A percentile compares a stretch with the other conserved stretches of the same genome.
These are phyloP conservation scores for Callorhinus ursinus DNA, from an alignment of 2,113 vertebrate genomes.

Conservation along the genomic window DNA sequence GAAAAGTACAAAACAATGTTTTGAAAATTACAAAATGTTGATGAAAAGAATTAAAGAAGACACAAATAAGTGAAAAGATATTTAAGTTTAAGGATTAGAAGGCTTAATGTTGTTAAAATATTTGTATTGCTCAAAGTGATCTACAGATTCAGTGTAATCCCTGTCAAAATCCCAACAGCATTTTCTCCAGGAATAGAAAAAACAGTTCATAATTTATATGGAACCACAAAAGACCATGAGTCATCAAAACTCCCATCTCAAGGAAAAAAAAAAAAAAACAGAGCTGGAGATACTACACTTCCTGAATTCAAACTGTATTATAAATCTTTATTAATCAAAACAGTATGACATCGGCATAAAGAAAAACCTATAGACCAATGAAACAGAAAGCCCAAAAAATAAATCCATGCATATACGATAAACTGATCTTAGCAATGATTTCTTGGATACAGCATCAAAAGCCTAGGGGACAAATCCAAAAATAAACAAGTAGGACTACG, in stretches of 20 bases:
- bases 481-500: neutral
- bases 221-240: neutral
- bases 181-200: neutral
- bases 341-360: neutral
- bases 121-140: neutral
- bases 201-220: neutral
- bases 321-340: neutral
- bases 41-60: neutral
- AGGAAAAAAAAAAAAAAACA: neutral
- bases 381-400: neutral
- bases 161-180: neutral
- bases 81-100: neutral
- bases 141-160: neutral
- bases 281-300: neutral
- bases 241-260: neutral
- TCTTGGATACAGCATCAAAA: neutral
- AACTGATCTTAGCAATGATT: neutral
- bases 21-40: neutral
- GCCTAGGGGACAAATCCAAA: neutral
- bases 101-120: neutral
- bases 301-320: neutral
- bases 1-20: neutral
- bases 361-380: neutral
- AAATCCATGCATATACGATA: neutral
- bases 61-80: neutral